These are phyloP conservation scores for Trissonchulus latispiculum DNA, from an alignment of 2,888 invertebrate genomes.

Conservation along the genomic window DNA sequence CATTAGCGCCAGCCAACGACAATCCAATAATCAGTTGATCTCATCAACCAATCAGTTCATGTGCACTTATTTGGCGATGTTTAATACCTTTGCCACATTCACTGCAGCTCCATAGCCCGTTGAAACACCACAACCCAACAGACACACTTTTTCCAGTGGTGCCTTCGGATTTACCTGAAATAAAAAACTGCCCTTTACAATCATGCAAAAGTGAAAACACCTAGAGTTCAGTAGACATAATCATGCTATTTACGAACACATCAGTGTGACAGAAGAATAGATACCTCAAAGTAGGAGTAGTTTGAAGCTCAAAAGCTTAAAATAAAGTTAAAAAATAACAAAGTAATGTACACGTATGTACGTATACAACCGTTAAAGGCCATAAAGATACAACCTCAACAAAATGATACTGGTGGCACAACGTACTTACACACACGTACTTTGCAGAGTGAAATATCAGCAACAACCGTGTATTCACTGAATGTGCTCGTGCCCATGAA, in stretches of 20 bases:
- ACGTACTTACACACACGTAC: conserved; percentile 49
- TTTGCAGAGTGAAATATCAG: conserved; percentile 88
- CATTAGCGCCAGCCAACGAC: no score
- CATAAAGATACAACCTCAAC: neutral
- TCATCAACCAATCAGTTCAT: no score
- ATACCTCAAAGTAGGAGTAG: conserved; percentile 10
- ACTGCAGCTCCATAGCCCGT: conserved; percentile 91
- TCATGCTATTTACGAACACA: neutral
- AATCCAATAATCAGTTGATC: no score
- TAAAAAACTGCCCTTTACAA: neutral
- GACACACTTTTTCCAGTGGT: conserved; percentile 71
- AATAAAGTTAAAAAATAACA: neutral
- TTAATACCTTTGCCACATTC: conserved; percentile 69
- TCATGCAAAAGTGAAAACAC: no score
- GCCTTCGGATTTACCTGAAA: conserved; percentile 61
- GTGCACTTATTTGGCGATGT: neutral
- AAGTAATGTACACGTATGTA: conserved; percentile 6
- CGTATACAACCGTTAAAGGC: no score
- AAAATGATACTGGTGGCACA: neutral
- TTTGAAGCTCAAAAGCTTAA: no score
- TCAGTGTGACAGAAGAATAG: conserved; percentile 20
- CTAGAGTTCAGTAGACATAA: no score
- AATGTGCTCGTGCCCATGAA: conserved; percentile 97
- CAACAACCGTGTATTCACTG: conserved; percentile 82
- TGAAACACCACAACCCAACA: conserved; percentile 82